These are phyloP conservation scores for Leptobrachium ailaonicum DNA, from an alignment of 2,113 vertebrate species.

Conservation along the genomic window DNA sequence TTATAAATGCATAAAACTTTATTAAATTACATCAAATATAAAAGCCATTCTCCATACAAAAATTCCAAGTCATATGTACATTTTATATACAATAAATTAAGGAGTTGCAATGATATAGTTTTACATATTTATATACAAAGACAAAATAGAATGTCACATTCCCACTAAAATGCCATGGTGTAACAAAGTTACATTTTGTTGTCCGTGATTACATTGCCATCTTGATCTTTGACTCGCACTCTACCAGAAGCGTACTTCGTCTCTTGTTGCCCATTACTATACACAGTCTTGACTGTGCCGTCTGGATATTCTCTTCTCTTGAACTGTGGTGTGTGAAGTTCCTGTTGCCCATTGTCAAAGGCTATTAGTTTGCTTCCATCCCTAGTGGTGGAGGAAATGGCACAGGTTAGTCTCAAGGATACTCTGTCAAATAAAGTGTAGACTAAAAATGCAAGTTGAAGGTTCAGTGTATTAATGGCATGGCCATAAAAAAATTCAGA, in stretches of 20 bases:
- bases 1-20: too few species aligned
- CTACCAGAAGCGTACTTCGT: constrained; percentile 86
- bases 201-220: constrained; percentile 84
- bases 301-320: constrained; percentile 93
- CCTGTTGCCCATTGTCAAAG: constrained; percentile 91
- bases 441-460: background rate
- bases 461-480: too few species aligned
- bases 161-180: background rate
- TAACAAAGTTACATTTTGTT: constrained; percentile 52
- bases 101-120: background rate
- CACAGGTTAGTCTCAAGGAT: background rate
- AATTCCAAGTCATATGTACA: constrained; percentile 20
- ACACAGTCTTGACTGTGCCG: constrained; percentile 91
- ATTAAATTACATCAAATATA: too few species aligned
- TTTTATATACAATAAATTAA: constrained; percentile 29
- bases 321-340: constrained; percentile 85
- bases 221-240: constrained; percentile 86
- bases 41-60: too few species aligned
- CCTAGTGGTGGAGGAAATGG: constrained; percentile 60
- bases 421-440: background rate
- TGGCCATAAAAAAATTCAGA: too few species aligned
- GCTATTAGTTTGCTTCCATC: constrained; percentile 90
- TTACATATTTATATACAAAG: background rate
- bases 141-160: background rate
- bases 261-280: constrained; percentile 86